Evolutionary conservation across 2,797 vertebrate genomes (phyloP).

Genomic region (Danio albolineatus): DNA sequence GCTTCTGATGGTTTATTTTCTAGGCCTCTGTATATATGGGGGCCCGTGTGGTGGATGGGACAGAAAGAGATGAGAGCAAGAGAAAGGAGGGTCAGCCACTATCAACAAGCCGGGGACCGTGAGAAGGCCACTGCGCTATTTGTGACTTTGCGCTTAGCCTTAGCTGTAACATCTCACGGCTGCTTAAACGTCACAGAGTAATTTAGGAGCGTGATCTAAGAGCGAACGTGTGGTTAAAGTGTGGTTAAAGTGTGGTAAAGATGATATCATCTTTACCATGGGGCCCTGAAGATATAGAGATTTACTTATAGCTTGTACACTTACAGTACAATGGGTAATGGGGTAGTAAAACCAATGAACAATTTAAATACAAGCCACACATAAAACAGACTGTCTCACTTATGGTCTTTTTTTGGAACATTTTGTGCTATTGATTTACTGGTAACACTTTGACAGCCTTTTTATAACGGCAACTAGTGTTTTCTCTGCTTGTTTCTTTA

Average conservation of each 20-base stretch:
- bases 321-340: neutral
- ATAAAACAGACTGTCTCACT: neutral
- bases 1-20: slow-evolving; percentile 75
- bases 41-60: slow-evolving; percentile 55
- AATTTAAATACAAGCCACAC: neutral
- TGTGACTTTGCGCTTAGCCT: slow-evolving; percentile 73
- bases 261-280: slow-evolving; percentile 4
- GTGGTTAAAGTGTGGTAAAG: too few species aligned
- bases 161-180: slow-evolving; percentile 69
- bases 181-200: slow-evolving; percentile 24
- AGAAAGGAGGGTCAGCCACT: slow-evolving; percentile 76
- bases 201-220: slow-evolving; percentile 12
- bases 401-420: slow-evolving; percentile 7
- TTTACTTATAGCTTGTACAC: neutral
- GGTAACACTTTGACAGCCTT: neutral
- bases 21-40: slow-evolving; percentile 67
- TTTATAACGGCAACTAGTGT: neutral
- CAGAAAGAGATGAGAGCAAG: slow-evolving; percentile 46
- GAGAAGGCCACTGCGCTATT: slow-evolving; percentile 78
- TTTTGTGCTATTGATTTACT: neutral
- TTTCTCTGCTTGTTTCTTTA: neutral
- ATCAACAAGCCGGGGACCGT: slow-evolving; percentile 79
- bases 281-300: neutral
- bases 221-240: neutral
- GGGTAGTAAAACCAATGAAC: neutral